Evolutionary conservation across 2,888 invertebrate species (phyloP), one percentile per base, ranked within the genome.

Genomic region (Tenodera sinensis): DNA sequence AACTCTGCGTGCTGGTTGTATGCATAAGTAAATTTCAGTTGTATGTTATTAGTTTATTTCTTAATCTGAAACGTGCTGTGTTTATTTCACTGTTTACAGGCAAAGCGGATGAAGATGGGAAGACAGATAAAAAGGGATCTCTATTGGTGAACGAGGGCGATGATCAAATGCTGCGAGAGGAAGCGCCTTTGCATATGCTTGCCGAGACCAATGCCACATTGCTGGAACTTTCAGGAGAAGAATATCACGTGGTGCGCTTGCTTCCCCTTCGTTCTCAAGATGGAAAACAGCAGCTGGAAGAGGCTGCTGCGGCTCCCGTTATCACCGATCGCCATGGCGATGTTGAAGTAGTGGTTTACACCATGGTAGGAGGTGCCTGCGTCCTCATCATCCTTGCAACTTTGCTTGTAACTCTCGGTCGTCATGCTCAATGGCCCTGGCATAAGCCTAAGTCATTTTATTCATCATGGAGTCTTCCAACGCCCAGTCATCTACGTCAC

Each of bases 171-270:
- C 30, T 91, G 34, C 91, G 91, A 88, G 92, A 92, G 88, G 92
- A 92, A 89, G 92, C 91, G 3, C 92, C 92, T 0, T 89, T 92
- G 42, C 91, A 92, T 89, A 92, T 91, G 89, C 90, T 92, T 82
- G 92, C 92, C 9, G 92, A 92, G 89, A 92, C 92, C 0, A 92
- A 92, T 90, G 92, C 92, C 15, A 92, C 92, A 28, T 89, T 92
- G 28, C 90, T 92, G 86, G 92, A 92, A 90, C 91, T 92, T n/a
- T 92, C 92, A 14, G 92, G 92, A 14, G 92, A 92, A 89, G 92
- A 92, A 90, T 92, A 92, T 89, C 92, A 92, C 90, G 92, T 93
- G 88, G 90, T 91, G 27, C 88, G 91, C 3, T 89, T 91, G 20
- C 85, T 90, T n/a, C 88, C 91, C 28, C 88, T 90, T 3, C 89